Base-by-base conservation (phyloP, 2,113 vertebrate species). In the Planiliza haematocheilus region DNA sequence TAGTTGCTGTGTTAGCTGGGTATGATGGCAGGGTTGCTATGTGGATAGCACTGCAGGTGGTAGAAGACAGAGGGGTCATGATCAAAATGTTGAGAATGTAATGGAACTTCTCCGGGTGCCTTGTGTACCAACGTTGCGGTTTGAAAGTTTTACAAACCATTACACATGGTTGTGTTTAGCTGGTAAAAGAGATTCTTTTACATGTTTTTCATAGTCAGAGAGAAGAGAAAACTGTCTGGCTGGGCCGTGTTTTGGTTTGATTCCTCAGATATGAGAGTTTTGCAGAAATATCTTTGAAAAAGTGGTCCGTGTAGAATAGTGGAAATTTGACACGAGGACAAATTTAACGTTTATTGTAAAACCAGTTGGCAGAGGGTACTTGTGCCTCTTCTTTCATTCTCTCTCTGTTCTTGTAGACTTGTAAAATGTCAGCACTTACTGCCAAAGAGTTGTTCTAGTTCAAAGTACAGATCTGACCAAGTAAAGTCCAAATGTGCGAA, bases 241-340 rank as follows among this genome's bases (percentile, higher is more conserved):
- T n/a, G n/a, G n/a, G n/a, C n/a, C n/a, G n/a, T 49, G 7, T 3
- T 12, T 48, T 38, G 11, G 30, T 17, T 48, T 48, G 41, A 30
- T 7, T n/a, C n/a, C n/a, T n/a, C n/a, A n/a, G 24, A 30, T 30
- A 46, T 64, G 62, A 39, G 7, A 50, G 43, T 39, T n/a, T 42
- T 16, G 45, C 59, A 34, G 34, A 36, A 73, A 46, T 66, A 17
- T 59, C 21, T 14, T n/a, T n/a, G n/a, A 30, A 5, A 30, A 30
- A 30, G 3, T 30, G 24, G 24, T 30, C 24, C 5, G 24, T 50
- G n/a, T 38, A 51, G 56, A 0, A 0, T 16, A 41, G 34, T 43
- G 50, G 16, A 57, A 34, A 52, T 76, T 24, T 76, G 30, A 66
- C 45, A 57, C 62, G 51, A 17, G 12, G 48, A 24, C 34, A 38